These are phyloP conservation scores for Aricia agestis DNA, from an alignment of 1,140 invertebrate genomes.

Conservation along the genomic window DNA sequence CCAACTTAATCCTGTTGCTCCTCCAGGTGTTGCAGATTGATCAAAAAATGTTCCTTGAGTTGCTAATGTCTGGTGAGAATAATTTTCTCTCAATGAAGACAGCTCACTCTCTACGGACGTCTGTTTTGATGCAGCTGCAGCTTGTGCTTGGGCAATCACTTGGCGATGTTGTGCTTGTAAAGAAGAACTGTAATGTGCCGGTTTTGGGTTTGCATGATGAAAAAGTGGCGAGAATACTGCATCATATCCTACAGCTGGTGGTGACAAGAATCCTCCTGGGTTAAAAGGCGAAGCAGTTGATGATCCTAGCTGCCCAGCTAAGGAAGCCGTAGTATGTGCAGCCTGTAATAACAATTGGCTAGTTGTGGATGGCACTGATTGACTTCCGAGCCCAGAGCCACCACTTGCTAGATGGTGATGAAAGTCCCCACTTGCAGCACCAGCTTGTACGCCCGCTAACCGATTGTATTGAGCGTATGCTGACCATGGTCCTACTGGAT, in stretches of 20 bases:
- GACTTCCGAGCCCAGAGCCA: conserved; percentile 70
- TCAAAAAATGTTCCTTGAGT: conserved; percentile 80
- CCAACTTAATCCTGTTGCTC: conserved; percentile 77
- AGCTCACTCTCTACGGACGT: conserved; percentile 78
- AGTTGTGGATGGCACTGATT: conserved; percentile 77
- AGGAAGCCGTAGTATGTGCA: conserved; percentile 78
- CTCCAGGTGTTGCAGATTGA: conserved; percentile 76
- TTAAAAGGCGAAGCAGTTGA: conserved; percentile 80
- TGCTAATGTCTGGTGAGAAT: conserved; percentile 76
- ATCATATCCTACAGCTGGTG: conserved; percentile 83
- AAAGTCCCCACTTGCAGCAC: conserved; percentile 78
- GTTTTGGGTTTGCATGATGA: conserved; percentile 82
- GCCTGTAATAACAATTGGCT: conserved; percentile 80
- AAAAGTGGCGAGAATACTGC: conserved; percentile 84
- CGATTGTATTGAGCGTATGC: conserved; percentile 85
- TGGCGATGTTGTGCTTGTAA: conserved; percentile 78
- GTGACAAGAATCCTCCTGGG: conserved; percentile 82
- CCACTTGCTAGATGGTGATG: conserved; percentile 79
- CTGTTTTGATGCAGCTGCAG: conserved; percentile 75
- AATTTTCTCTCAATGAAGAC: conserved; percentile 77
- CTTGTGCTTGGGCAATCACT: conserved; percentile 76
- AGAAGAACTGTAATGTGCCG: conserved; percentile 78
- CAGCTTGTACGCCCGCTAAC: conserved; percentile 78
- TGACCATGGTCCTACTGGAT: conserved; percentile 87
- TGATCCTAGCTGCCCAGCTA: conserved; percentile 77